Conservation (phyloP, 2,888 invertebrate species). For the Tetragnatha montana region DNA sequence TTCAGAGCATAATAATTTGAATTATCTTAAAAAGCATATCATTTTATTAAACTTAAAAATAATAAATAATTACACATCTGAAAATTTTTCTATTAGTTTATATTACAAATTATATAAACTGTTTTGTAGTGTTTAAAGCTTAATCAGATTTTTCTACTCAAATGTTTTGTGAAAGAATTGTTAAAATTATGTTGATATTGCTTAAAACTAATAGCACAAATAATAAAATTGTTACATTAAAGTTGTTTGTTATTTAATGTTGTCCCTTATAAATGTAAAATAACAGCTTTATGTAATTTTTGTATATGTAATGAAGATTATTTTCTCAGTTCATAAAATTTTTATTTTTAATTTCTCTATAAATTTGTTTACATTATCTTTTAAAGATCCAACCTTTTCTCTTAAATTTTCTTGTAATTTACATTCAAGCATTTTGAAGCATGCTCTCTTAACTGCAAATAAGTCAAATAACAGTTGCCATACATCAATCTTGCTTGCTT, state of each 20-base stretch:
- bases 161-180: neutral
- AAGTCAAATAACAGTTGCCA: constrained; percentile 47
- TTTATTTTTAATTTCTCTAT: constrained; percentile 16
- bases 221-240: constrained; percentile 33
- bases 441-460: constrained; percentile 24
- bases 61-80: too few relatives aligned
- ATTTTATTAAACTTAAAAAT: too few relatives aligned
- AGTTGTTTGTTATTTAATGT: neutral
- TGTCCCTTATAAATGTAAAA: too few relatives aligned
- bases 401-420: constrained; percentile 11
- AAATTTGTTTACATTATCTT: neutral
- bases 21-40: constrained; percentile 7
- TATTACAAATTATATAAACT: neutral
- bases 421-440: constrained; percentile 26
- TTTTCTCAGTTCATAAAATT: neutral
- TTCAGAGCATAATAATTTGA: too few relatives aligned
- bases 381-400: neutral
- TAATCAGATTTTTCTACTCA: neutral
- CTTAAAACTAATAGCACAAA: constrained; percentile 30
- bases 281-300: too few relatives aligned
- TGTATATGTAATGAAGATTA: too few relatives aligned
- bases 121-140: too few relatives aligned
- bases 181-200: constrained; percentile 38
- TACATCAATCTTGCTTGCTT: neutral
- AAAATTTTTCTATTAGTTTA: neutral